A percentile compares a stretch with the other conserved stretches of the same genome.
Conservation (phyloP, 2,797 vertebrate genomes). For the Eulemur coronatus region DNA sequence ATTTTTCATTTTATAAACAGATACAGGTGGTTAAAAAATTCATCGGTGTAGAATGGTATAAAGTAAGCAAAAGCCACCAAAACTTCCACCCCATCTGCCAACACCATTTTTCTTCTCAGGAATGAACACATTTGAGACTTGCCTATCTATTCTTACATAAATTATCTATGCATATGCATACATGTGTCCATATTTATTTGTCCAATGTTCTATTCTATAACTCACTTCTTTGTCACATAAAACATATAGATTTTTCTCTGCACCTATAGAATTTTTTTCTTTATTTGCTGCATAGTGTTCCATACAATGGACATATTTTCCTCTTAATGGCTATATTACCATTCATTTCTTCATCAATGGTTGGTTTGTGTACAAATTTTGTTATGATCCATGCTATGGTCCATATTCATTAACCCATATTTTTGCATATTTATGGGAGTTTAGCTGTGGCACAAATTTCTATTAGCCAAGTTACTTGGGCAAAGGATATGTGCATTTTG, state of each 20-base stretch:
- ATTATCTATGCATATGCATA: background rate
- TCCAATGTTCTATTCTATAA: background rate
- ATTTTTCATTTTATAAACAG: background rate
- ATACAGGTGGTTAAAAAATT: background rate
- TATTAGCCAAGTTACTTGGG: background rate
- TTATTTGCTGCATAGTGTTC: background rate
- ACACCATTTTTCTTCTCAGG: background rate
- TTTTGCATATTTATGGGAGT: background rate
- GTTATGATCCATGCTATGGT: background rate
- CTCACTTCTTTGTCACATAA: background rate
- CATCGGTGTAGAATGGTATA: background rate
- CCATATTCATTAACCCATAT: background rate
- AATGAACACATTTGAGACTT: constrained; percentile 23
- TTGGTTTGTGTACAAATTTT: background rate
- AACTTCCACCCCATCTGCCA: background rate
- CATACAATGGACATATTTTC: background rate
- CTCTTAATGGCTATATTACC: background rate
- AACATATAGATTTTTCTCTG: background rate
- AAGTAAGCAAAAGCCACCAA: background rate
- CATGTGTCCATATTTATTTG: background rate
- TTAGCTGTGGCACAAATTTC: background rate
- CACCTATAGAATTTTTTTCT: background rate
- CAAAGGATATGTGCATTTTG: background rate
- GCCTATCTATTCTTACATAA: background rate
- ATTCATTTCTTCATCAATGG: background rate